Evolutionary conservation across 2,888 invertebrate genomes (phyloP).

Genomic region (Cenopis cana): DNA sequence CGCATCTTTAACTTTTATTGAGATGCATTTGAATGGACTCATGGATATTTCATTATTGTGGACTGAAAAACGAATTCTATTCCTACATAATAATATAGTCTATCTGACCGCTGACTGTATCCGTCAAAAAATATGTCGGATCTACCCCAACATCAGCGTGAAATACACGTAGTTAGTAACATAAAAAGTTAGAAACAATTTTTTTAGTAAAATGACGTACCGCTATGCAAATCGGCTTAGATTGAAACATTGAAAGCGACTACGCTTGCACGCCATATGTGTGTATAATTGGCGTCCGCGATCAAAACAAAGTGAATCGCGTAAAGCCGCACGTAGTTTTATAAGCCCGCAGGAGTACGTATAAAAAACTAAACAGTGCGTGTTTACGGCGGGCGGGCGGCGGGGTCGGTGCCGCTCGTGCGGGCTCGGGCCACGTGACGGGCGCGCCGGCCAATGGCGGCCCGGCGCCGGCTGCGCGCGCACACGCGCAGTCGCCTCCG

Average conservation of each 20-base stretch:
- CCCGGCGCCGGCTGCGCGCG: conserved; percentile 66
- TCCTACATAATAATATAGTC: too few relatives aligned
- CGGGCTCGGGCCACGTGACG: conserved; percentile 64
- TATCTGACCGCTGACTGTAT: too few relatives aligned
- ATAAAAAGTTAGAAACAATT: background rate
- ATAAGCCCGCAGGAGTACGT: conserved; percentile 67
- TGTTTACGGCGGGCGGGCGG: conserved; percentile 56
- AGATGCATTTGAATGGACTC: background rate
- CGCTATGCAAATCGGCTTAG: conserved; percentile 2
- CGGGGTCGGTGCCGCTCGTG: conserved; percentile 52
- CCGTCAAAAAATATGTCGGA: too few relatives aligned
- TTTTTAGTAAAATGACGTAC: background rate
- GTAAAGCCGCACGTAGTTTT: conserved; percentile 67
- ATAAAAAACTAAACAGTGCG: conserved; percentile 61
- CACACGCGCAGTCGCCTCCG: conserved; percentile 78
- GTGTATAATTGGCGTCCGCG: conserved; percentile 57
- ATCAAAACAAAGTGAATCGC: conserved; percentile 73
- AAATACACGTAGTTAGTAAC: too few relatives aligned
- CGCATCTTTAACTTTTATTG: too few relatives aligned
- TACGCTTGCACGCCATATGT: conserved; percentile 26
- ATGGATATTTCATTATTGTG: background rate
- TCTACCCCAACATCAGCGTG: too few relatives aligned
- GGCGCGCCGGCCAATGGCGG: conserved; percentile 63
- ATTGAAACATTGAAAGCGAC: conserved; percentile 12
- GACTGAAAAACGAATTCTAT: too few relatives aligned